Evolutionary conservation across 2,113 vertebrate genomes (phyloP), one percentile per base, ranked within the genome.

Genomic region (Dicentrarchus labrax): DNA sequence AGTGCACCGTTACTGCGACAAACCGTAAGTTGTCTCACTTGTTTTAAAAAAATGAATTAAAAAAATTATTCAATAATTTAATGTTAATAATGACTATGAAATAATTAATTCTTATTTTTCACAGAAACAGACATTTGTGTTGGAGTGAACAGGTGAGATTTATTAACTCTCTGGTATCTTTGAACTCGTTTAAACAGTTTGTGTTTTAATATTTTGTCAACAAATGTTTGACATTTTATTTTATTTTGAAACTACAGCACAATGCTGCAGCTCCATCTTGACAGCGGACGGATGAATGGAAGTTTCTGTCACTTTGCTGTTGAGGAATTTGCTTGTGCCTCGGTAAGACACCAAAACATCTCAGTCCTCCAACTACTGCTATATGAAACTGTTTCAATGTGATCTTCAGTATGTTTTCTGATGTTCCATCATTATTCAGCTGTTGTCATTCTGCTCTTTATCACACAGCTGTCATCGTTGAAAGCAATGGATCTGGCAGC

Each of bases 61-160:
- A 47, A 17, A 47, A 60, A 30, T 22, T 0, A 12, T 65, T 30
- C 0, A 7, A 11, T 9, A 21, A 30, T 59, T 43, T 5, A 39
- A 65, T 41, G 5, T 67, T 30, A 47, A 19, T 77, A 22, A 38
- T 68, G 36, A 61, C 6, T 4, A 30, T 56, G 0, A 62, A 53
- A 53, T 21, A 0, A 73, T 62, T 21, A 36, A 30, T 57, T 64
- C 0, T 5, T 82, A 1, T 65, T 74, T 76, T 48, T 69, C 36
- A 82, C 88, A 96, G 95, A 78, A 71, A 89, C 91, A 0, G 53
- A 87, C 0, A 90, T 94, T 50, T 96, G 95, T 45, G 8, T 1
- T 0, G 84, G 80, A 53, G 45, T 93, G n/a, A 92, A 94, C 90
- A 95, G 94, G 95, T 96, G 59, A 22, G 87, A 21, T 76, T 68